Evolutionary conservation across 1,140 invertebrate species (phyloP).

Genomic region (Brachionus angularis): DNA sequence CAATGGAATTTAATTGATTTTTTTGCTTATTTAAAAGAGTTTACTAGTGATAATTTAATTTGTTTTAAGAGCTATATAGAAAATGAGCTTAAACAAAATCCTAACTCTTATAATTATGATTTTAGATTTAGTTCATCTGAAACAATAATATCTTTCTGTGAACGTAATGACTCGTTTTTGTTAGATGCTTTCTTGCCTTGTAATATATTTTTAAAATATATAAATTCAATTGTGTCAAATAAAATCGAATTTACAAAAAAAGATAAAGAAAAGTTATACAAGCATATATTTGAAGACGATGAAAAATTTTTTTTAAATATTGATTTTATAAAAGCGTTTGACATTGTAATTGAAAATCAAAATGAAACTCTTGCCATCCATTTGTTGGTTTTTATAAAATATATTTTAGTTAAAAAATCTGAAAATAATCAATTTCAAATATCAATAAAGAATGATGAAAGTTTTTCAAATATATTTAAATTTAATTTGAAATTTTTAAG

Average conservation of each 20-base stretch:
- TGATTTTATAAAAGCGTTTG: neutral
- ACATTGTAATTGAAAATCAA: neutral
- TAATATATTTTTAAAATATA: neutral
- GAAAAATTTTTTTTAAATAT: neutral
- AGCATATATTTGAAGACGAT: no score
- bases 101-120: neutral
- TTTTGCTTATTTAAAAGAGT: neutral
- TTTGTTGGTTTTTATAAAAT: neutral
- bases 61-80: neutral
- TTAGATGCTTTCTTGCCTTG: neutral
- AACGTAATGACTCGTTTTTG: neutral
- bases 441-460: neutral
- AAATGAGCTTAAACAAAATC: neutral
- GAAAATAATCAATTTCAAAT: no score
- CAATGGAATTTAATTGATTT: neutral
- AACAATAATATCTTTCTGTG: neutral
- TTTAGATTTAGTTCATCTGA: neutral
- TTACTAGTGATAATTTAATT: neutral
- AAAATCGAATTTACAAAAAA: neutral
- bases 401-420: neutral
- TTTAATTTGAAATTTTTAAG: neutral
- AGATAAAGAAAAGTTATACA: neutral
- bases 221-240: no score
- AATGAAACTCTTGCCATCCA: neutral
- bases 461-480: neutral